Percentiles rank a stretch among this genome's conserved stretches.
Conservation (phyloP, 2,113 vertebrate species). For the Callorhinus ursinus region DNA sequence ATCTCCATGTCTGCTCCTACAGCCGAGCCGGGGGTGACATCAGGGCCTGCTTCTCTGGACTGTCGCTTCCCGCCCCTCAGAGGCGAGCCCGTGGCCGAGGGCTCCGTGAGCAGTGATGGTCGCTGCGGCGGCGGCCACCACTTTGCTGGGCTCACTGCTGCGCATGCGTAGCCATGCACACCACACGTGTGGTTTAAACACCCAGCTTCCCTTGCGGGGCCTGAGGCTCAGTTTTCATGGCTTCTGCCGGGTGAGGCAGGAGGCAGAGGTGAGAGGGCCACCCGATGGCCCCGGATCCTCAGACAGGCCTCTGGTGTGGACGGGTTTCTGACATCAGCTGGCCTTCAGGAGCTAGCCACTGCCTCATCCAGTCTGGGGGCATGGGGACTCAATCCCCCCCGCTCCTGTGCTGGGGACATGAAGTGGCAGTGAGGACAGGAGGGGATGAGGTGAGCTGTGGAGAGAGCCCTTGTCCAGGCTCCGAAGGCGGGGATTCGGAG, state of each 20-base stretch:
- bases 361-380: background rate
- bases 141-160: background rate
- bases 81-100: background rate
- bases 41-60: background rate
- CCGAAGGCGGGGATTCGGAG: background rate
- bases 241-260: background rate
- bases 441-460: background rate
- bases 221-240: background rate
- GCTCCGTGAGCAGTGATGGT: rapidly evolving
- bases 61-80: background rate
- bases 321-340: background rate
- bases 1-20: background rate
- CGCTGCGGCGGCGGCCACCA: rapidly evolving
- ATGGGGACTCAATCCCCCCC: background rate
- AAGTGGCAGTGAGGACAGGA: background rate
- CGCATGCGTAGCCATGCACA: rapidly evolving
- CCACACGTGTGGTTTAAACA: rapidly evolving
- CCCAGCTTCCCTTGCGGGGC: background rate
- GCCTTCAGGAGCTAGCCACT: background rate
- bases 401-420: background rate
- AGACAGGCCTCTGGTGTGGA: background rate
- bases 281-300: background rate
- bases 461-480: background rate
- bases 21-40: background rate
- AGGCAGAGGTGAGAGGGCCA: conserved; percentile 14